phyloP scores from a whole-genome alignment of 2,113 vertebrate species.

The Callorhinus ursinus region DNA sequence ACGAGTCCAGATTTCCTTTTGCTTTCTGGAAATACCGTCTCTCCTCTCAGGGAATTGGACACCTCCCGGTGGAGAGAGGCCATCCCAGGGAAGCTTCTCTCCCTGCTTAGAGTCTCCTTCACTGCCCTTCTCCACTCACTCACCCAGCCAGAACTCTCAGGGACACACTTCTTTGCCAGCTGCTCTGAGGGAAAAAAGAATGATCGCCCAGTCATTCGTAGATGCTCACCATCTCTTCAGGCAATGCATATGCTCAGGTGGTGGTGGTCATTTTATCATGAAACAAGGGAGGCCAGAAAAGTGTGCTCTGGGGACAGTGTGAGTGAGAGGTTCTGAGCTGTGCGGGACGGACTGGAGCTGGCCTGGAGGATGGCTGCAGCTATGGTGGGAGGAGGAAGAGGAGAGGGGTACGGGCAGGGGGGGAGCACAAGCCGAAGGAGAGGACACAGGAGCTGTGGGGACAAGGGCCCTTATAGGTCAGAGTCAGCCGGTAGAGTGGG shows the following conservation, averaged over 20 bases:
- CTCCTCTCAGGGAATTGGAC: background rate
- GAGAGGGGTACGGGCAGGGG: too few species aligned
- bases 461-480: background rate
- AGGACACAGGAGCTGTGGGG: background rate
- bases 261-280: background rate
- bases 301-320: background rate
- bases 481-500: background rate
- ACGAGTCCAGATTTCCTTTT: background rate
- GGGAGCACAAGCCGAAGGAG: background rate
- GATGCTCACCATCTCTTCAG: background rate
- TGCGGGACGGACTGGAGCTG: background rate
- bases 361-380: background rate
- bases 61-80: background rate
- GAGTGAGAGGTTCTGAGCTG: background rate
- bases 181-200: background rate
- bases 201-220: background rate
- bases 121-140: background rate
- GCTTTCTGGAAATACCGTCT: conserved; percentile 13
- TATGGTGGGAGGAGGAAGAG: background rate
- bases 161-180: background rate
- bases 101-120: background rate
- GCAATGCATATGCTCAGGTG: background rate
- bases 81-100: background rate
- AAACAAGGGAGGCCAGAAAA: background rate
- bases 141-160: background rate